Evolutionary conservation across 2,113 vertebrate genomes (phyloP), one percentile per base, ranked within the genome.

Genomic region (Lasiurus borealis): DNA sequence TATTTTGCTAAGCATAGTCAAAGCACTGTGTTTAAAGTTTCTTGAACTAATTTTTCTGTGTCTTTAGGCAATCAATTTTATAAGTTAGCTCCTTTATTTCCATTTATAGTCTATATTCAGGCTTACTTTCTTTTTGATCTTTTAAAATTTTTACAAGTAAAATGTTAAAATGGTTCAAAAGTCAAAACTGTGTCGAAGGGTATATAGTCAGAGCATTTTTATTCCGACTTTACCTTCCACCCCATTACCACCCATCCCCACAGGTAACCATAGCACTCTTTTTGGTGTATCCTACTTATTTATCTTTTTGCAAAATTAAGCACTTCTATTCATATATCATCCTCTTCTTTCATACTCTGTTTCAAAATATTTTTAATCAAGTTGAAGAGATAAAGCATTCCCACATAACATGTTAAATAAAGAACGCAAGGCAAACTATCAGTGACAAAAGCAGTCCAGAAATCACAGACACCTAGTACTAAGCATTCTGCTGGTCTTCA

Each of bases 51-150:
- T 71, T 93, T 31, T 64, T 78, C 34, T 8, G 1, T 57, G 34
- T 81, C 50, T 64, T 81, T 76, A 77, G 40, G 25, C 44, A 88
- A 50, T 52, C 36, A 46, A 27, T 36, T 80, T 78, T 6, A 62
- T 64, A 83, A 86, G 9, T 36, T 57, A 96, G 27, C 52, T 81
- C n/a, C 72, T 85, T 91, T 88, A 46, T 85, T 95, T 91, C 72
- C 81, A 62, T 66, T 96, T 23, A 59, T 76, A 66, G 15, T 91
- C 85, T 59, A 76, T 25, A 73, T 89, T 72, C 40, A 82, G 62
- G 54, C 27, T 77, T 85, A 54, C 6, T 91, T 87, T n/a, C 46
- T 48, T 77, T 40, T 80, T 5, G 8, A 18, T 72, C 40, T 90
- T 81, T 71, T 72, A 9, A 1, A 75, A 29, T 80, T 59, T 89